Percentiles rank a stretch among this genome's conserved stretches.
Conservation (phyloP, 92 coral and sea anemone species). For the Porites cylindrica region DNA sequence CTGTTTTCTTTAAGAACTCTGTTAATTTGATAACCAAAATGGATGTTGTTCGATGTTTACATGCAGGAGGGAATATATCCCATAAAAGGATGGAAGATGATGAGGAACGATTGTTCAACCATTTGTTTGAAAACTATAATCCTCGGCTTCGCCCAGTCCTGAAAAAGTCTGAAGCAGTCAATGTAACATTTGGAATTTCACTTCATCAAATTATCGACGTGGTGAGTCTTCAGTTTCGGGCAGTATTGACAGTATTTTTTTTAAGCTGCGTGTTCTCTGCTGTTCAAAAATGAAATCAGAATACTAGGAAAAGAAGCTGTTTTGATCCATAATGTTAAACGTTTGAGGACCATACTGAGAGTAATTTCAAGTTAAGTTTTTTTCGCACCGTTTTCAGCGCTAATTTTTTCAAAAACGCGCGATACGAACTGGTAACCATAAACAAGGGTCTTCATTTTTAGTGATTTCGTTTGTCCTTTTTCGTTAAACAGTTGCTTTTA, state of each 20-base stretch:
- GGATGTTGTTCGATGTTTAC: background rate
- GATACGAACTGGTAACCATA: too few species aligned
- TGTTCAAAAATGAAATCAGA: background rate
- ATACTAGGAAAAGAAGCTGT: too few species aligned
- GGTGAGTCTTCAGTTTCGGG: slow-evolving; percentile 18
- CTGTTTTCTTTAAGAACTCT: too few species aligned
- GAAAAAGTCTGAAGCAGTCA: slow-evolving; percentile 41
- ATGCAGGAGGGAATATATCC: background rate
- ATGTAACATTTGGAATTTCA: slow-evolving; percentile 68
- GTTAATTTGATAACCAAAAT: too few species aligned
- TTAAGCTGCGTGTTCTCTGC: too few species aligned
- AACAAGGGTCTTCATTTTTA: too few species aligned
- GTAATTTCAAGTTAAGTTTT: too few species aligned
- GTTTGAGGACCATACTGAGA: too few species aligned
- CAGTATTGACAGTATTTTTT: background rate
- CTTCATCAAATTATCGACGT: slow-evolving; percentile 71
- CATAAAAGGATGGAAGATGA: slow-evolving; percentile 28
- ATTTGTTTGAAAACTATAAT: slow-evolving; percentile 52
- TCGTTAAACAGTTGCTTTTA: background rate
- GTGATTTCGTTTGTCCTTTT: background rate
- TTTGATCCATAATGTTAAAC: too few species aligned
- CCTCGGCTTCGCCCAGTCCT: slow-evolving; percentile 66
- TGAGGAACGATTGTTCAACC: slow-evolving; percentile 50
- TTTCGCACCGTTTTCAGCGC: too few species aligned
- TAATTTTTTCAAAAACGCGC: too few species aligned